Percentiles rank a stretch among this genome's conserved stretches.
Evolutionary conservation across 2,888 invertebrate genomes (phyloP).

Genomic region (Troglohyphantes excavatus): DNA sequence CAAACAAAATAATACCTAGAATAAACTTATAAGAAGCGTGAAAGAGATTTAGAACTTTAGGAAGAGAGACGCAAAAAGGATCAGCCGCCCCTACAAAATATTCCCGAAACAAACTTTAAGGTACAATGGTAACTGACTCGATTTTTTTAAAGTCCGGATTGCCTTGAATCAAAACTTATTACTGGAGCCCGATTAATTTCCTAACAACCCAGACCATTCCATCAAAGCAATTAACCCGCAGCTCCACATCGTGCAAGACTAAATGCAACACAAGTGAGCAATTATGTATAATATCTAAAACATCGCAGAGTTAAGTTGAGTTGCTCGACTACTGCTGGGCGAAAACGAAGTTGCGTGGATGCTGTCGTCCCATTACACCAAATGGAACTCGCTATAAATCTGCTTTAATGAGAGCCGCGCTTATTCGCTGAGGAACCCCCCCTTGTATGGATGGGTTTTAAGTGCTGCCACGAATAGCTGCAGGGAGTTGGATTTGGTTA

Average conservation of each 20-base stretch:
- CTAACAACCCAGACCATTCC: neutral
- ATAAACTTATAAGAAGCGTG: too few relatives aligned
- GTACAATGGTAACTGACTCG: too few relatives aligned
- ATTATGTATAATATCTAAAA: neutral
- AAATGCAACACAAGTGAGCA: neutral
- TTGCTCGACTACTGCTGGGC: neutral
- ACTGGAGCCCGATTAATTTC: neutral
- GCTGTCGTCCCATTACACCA: constrained; percentile 35
- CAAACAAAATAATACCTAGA: too few relatives aligned
- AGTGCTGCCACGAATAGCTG: constrained; percentile 31
- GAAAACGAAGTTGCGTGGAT: neutral
- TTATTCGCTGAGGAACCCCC: constrained; percentile 35
- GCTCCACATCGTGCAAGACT: neutral
- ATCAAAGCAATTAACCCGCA: neutral
- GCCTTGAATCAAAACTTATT: neutral
- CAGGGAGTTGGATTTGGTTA: constrained; percentile 41
- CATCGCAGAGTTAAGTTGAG: neutral
- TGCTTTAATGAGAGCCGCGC: neutral
- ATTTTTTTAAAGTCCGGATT: too few relatives aligned
- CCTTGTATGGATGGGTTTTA: constrained; percentile 10
- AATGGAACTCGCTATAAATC: constrained; percentile 49
- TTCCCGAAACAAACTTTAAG: too few relatives aligned
- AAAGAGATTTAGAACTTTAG: too few relatives aligned
- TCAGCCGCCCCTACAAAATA: too few relatives aligned
- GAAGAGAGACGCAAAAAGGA: too few relatives aligned